A percentile compares a stretch with the other conserved stretches of the same genome.
Evolutionary conservation across 2,888 invertebrate species (phyloP).

Genomic region (Hesperia comma): DNA sequence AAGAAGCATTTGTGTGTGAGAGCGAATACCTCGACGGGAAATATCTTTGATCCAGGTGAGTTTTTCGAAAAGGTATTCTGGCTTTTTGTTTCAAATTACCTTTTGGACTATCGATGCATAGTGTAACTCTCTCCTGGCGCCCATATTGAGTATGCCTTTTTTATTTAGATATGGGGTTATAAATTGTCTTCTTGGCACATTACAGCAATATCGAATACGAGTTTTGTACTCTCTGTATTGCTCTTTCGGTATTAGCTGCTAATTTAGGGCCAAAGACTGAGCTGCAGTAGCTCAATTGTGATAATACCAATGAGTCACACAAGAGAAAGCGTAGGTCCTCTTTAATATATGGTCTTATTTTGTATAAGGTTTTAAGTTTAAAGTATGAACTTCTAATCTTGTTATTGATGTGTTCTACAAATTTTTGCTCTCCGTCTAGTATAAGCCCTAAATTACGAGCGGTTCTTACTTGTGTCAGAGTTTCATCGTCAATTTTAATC

Average conservation of each 20-base stretch:
- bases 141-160: too few species aligned
- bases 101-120: conserved; percentile 8
- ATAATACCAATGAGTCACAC: background rate
- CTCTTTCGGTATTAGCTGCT: background rate
- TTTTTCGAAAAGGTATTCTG: too few species aligned
- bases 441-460: background rate
- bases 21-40: background rate
- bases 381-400: conserved; percentile 10
- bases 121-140: conserved; percentile 13
- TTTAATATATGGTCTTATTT: conserved; percentile 19
- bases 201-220: conserved; percentile 1
- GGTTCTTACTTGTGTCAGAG: background rate
- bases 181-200: conserved; percentile 4
- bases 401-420: conserved; percentile 13
- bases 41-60: conserved; percentile 5
- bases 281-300: background rate
- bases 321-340: background rate
- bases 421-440: conserved; percentile 18
- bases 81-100: too few species aligned
- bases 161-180: conserved; percentile 8
- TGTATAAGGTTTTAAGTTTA: conserved; percentile 17
- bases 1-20: background rate
- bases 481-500: background rate
- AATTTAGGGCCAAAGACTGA: conserved; percentile 1
- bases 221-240: conserved; percentile 3